Conservation (phyloP, 2,797 vertebrate genomes). For the Babyrousa celebensis region DNA sequence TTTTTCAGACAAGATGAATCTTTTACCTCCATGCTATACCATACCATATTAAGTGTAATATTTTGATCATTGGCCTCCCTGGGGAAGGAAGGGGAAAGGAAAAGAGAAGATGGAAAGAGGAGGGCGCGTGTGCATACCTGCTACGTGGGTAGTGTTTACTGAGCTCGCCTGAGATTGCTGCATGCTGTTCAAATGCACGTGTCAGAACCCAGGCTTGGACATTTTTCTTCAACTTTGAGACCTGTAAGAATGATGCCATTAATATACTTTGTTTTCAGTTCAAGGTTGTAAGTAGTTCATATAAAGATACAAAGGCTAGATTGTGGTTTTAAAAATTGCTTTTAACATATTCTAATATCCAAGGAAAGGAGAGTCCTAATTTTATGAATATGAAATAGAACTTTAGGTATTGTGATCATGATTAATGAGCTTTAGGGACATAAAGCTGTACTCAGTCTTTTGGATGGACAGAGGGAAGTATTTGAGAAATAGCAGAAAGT, state of each 20-base stretch:
- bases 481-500: constrained; percentile 25
- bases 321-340: constrained; percentile 82
- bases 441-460: background rate
- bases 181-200: constrained; percentile 82
- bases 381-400: constrained; percentile 57
- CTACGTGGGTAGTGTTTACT: background rate
- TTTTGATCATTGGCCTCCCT: constrained; percentile 60
- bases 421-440: background rate
- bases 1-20: background rate
- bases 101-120: constrained; percentile 26
- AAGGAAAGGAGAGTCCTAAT: constrained; percentile 56
- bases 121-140: background rate
- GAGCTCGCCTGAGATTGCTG: constrained; percentile 63
- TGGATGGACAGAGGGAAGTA: background rate
- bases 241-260: constrained; percentile 83
- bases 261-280: constrained; percentile 88
- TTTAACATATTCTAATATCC: constrained; percentile 76
- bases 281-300: constrained; percentile 89
- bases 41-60: background rate
- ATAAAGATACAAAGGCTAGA: constrained; percentile 87
- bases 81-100: background rate
- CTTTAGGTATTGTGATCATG: constrained; percentile 41
- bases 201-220: constrained; percentile 64
- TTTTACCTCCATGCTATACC: background rate
- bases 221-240: constrained; percentile 82